Evolutionary conservation across 1,140 invertebrate species (phyloP).

Genomic region (Drosophila murphyi): DNA sequence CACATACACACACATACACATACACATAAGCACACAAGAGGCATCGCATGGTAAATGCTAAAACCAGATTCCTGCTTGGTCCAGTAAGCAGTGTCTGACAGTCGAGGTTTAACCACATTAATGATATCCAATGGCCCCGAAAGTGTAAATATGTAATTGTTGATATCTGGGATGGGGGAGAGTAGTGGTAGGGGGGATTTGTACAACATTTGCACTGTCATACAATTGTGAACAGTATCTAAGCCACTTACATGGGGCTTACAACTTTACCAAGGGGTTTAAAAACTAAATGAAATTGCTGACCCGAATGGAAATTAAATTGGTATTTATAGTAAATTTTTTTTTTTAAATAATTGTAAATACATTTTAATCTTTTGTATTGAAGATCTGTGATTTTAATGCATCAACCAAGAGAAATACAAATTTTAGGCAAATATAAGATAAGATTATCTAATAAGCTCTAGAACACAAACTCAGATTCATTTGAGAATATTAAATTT

Average conservation of each 20-base stretch:
- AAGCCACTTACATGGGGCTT: conserved; percentile 29
- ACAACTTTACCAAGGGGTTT: conserved; percentile 11
- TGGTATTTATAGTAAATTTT: not conserved
- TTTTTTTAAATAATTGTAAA: not conserved
- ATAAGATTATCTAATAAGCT: too few relatives aligned
- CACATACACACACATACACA: conserved; percentile 4
- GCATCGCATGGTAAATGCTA: not conserved
- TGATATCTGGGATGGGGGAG: conserved; percentile 9
- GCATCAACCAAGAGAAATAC: too few relatives aligned
- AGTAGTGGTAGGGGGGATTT: conserved; percentile 41
- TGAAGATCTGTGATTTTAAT: too few relatives aligned
- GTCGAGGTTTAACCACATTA: conserved; percentile 65
- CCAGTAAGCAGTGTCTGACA: conserved; percentile 21
- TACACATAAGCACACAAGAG: conserved; percentile 8
- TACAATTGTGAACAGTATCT: conserved; percentile 53
- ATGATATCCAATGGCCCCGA: conserved; percentile 47
- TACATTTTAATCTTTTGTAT: too few relatives aligned
- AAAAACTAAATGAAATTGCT: conserved; percentile 16
- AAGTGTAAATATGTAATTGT: conserved; percentile 62
- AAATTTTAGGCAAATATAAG: too few relatives aligned
- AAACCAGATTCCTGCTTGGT: conserved; percentile 6
- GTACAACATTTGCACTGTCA: conserved; percentile 64
- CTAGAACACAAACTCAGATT: too few relatives aligned
- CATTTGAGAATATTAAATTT: too few relatives aligned
- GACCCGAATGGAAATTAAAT: conserved; percentile 6